Evolutionary conservation across 2,888 invertebrate species (phyloP), one percentile per base, ranked within the genome.

Genomic region (Macropis europaea): DNA sequence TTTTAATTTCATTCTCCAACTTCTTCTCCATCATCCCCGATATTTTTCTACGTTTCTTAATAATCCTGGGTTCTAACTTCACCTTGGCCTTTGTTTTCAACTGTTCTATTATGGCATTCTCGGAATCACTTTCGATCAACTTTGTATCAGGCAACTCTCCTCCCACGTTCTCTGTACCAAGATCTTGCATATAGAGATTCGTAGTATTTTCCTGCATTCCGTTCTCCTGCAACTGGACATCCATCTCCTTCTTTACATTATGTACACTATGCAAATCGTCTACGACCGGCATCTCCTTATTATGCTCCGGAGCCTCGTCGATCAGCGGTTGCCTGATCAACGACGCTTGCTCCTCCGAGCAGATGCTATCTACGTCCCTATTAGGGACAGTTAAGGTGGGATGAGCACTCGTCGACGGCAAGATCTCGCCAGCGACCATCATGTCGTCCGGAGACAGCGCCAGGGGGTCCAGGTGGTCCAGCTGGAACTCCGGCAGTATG

Each of bases 361-460:
- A 47, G 0, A 59, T 57, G 2, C 13, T 61, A 0, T 66, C 63
- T 4, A 43, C 40, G 7, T 67, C 70, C 2, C 57, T 60, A 6
- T 52, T 40, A 2, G 60, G 43, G 9, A 60, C 24, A 19, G 24
- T 72, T 11, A 81, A 9, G 1, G 73, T 36, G 0, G 69, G 47
- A 3, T 84, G 83, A 7, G 57, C 71, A 52, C 82, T 86, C 0
- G 85, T 82, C 0, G 87, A 86, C 0, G 87, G 86, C 11, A 88
- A 61, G 36, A 87, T 85, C 59, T 89, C 88, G 19, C 82, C 87
- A 0, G 87, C 83, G 0, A 89, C 83, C 82, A 87, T 85, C 85
- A 88, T 87, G 43, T 86, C 86, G 11, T 87, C 86, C 0, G 87
- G 80, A 2, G 87, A 82, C 0, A 88, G 73, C 0, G 84, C 63